Evolutionary conservation across 1,140 invertebrate species (phyloP).

Genomic region (Magallana ariakensis): DNA sequence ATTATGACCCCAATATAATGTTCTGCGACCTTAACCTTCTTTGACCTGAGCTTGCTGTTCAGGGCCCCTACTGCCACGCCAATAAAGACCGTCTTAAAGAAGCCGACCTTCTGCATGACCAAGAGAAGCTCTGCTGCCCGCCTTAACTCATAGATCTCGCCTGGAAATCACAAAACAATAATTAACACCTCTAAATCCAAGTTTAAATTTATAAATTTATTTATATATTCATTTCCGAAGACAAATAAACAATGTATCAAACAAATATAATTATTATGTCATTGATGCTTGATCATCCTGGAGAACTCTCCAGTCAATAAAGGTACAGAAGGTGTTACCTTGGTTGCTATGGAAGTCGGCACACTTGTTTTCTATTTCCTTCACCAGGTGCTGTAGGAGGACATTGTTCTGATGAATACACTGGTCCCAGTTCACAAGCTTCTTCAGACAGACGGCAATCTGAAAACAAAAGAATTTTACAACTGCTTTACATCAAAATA

Average conservation of each 20-base stretch:
- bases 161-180: background rate
- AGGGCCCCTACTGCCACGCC: background rate
- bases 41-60: constrained; percentile 1
- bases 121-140: background rate
- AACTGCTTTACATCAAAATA: too few species aligned
- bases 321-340: too few species aligned
- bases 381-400: background rate
- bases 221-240: too few species aligned
- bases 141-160: background rate
- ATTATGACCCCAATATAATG: constrained; percentile 10
- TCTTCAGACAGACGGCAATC: background rate
- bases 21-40: background rate
- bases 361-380: background rate
- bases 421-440: background rate
- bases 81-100: constrained; percentile 5
- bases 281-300: too few species aligned
- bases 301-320: too few species aligned
- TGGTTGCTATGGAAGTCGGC: background rate
- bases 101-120: constrained; percentile 18
- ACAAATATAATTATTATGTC: too few species aligned
- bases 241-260: too few species aligned
- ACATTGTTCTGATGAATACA: constrained; percentile 12
- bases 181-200: too few species aligned
- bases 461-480: background rate
- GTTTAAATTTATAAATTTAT: too few species aligned